Conservation (phyloP, 2,113 vertebrate genomes). For the Andinoacara biseriatus region DNA sequence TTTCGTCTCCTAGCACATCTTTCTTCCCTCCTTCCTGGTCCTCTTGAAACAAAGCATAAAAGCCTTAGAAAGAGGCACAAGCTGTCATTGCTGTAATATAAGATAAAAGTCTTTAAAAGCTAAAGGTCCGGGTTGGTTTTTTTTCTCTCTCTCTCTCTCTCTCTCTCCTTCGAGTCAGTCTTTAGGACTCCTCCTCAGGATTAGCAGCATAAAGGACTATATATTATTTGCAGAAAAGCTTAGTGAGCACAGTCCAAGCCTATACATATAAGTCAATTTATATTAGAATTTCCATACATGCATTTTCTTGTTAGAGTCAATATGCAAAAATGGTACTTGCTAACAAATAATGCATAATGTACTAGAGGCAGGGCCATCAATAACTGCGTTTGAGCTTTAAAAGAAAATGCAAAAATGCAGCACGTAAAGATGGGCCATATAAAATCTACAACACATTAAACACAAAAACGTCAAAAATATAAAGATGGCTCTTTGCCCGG, state of each 20-base stretch:
- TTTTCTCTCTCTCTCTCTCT: conserved; percentile 5
- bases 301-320: conserved; percentile 99
- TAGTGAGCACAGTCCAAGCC: conserved; percentile 91
- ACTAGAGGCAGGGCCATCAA: conserved; percentile 92
- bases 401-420: conserved; percentile 88
- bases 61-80: conserved; percentile 78
- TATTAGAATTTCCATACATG: conserved; percentile 99
- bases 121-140: conserved; percentile 63
- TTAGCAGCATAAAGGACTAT: conserved; percentile 96
- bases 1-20: conserved; percentile 61
- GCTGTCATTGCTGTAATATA: conserved; percentile 80
- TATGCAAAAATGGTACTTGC: conserved; percentile 99
- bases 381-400: conserved; percentile 92
- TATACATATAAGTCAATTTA: conserved; percentile 98
- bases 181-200: conserved; percentile 81
- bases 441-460: conserved; percentile 84
- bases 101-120: conserved; percentile 84
- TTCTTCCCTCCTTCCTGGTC: conserved; percentile 38
- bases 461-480: conserved; percentile 86
- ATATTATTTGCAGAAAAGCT: conserved; percentile 95
- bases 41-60: conserved; percentile 79
- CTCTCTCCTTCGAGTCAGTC: conserved; percentile 52
- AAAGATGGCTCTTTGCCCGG: conserved; percentile 79
- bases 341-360: conserved; percentile 99
- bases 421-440: conserved; percentile 75